phyloP scores from a whole-genome alignment of 1,140 invertebrate species.

The Heliconius himera region DNA sequence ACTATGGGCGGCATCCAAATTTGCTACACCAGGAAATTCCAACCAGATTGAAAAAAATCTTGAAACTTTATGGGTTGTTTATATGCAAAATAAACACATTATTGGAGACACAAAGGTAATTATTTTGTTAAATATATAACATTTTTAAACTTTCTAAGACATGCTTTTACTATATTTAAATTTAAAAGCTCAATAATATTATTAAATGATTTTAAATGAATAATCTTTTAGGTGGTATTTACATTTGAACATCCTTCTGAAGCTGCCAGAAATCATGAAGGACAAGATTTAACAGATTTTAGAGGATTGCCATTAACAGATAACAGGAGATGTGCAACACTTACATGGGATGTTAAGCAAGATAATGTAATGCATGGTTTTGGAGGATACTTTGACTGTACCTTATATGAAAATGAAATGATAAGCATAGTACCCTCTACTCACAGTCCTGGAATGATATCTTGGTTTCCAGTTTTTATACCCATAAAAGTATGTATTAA shows the following conservation, averaged over 20 bases:
- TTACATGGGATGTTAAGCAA: constrained; percentile 87
- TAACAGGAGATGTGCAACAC: constrained; percentile 88
- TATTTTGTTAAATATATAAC: background rate
- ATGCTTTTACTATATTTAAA: background rate
- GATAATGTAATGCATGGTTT: constrained; percentile 95
- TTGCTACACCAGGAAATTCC: constrained; percentile 47
- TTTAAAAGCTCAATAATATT: too few relatives aligned
- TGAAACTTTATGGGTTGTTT: constrained; percentile 96
- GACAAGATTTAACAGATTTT: constrained; percentile 70
- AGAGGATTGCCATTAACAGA: constrained; percentile 87
- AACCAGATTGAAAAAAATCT: constrained; percentile 81
- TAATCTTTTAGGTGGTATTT: constrained; percentile 85
- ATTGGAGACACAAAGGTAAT: constrained; percentile 88
- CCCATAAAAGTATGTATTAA: constrained; percentile 87
- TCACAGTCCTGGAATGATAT: constrained; percentile 95
- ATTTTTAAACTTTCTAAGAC: background rate
- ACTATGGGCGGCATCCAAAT: constrained; percentile 78
- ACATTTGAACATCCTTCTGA: constrained; percentile 92
- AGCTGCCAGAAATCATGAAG: constrained; percentile 56
- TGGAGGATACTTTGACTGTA: constrained; percentile 96
- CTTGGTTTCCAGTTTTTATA: constrained; percentile 98
- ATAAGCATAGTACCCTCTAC: constrained; percentile 95
- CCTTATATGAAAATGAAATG: constrained; percentile 91
- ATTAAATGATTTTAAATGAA: background rate
- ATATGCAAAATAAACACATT: constrained; percentile 94